Evolutionary conservation across 1,140 invertebrate species (phyloP).

Genomic region (Drosophila biarmipes): DNA sequence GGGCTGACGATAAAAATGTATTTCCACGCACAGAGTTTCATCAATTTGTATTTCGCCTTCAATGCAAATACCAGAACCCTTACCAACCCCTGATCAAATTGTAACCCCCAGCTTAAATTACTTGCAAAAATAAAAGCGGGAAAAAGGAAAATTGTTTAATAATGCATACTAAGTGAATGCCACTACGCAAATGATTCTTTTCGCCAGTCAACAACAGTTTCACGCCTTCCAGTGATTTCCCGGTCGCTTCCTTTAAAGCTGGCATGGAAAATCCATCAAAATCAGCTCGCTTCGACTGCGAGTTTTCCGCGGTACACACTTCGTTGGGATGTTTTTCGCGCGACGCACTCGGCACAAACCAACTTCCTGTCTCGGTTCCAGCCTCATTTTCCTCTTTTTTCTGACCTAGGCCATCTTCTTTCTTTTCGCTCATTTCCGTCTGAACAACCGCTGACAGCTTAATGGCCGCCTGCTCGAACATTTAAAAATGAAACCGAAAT

Average conservation of each 20-base stretch:
- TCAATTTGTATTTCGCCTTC: background rate
- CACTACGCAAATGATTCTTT: slow-evolving; percentile 15
- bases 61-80: background rate
- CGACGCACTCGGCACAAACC: slow-evolving; percentile 39
- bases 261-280: slow-evolving; percentile 48
- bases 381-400: slow-evolving; percentile 16
- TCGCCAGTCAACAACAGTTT: slow-evolving; percentile 25
- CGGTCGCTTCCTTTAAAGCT: slow-evolving; percentile 16
- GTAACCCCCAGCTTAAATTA: background rate
- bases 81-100: background rate
- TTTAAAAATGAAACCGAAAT: slow-evolving; percentile 47
- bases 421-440: slow-evolving; percentile 50
- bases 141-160: slow-evolving; percentile 50
- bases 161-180: slow-evolving; percentile 46
- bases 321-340: slow-evolving; percentile 61
- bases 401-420: slow-evolving; percentile 35
- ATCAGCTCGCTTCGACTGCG: slow-evolving; percentile 41
- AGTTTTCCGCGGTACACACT: slow-evolving; percentile 28
- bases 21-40: no score
- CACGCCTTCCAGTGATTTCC: slow-evolving; percentile 28
- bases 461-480: slow-evolving; percentile 63
- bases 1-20: no score
- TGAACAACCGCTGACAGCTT: slow-evolving; percentile 65
- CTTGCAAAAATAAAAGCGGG: slow-evolving; percentile 7
- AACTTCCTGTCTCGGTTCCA: slow-evolving; percentile 49